A percentile compares a stretch with the other conserved stretches of the same genome.
Evolutionary conservation across 2,113 vertebrate species (phyloP).

Genomic region (Gymnorhina tibicen): DNA sequence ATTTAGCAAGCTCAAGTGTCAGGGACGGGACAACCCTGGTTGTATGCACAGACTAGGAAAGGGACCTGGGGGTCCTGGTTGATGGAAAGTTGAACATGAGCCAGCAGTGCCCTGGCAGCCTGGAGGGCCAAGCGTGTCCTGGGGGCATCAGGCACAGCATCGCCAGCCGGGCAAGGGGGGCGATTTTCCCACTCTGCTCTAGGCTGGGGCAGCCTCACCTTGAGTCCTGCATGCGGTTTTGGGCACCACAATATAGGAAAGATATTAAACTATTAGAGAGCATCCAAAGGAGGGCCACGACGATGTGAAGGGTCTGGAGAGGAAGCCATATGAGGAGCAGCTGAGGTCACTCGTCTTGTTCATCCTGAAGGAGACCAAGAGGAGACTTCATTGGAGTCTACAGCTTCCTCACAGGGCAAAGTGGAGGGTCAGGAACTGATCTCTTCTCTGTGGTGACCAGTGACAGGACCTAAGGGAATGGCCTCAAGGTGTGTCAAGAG

Average conservation of each 20-base stretch:
- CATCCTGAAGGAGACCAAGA: neutral
- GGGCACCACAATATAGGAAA: neutral
- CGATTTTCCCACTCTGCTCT: neutral
- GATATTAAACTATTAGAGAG: neutral
- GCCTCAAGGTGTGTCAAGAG: neutral
- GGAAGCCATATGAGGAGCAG: neutral
- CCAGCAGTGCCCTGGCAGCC: neutral
- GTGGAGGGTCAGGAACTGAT: neutral
- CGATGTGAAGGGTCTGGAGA: neutral
- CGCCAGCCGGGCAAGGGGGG: neutral
- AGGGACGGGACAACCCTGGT: neutral
- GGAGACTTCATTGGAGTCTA: neutral
- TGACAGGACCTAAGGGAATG: neutral
- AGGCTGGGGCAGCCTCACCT: rapidly evolving
- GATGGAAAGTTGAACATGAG: neutral
- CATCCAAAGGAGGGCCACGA: neutral
- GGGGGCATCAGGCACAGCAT: neutral
- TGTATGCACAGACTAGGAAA: neutral
- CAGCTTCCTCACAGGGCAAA: neutral
- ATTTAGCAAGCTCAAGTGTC: neutral
- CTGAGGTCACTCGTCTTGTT: neutral
- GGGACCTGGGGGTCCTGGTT: neutral
- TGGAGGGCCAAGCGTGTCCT: neutral
- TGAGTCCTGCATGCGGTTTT: rapidly evolving
- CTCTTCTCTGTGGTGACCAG: neutral